Base-by-base conservation (phyloP, 1,140 invertebrate genomes). In the Andrena cerasifolii region DNA sequence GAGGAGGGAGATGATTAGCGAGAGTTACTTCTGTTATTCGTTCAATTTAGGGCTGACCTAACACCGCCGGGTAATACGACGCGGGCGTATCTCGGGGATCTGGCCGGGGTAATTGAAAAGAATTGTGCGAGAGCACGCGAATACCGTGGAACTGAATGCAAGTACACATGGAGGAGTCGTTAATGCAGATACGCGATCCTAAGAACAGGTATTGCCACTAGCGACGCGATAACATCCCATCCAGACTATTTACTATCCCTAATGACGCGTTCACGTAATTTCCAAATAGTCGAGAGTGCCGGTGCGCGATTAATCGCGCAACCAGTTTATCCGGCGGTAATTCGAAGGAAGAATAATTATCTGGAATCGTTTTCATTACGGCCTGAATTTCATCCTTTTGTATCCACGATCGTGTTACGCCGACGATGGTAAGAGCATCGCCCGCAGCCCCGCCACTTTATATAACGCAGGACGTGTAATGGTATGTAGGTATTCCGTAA, bases 401-500 rank as follows among this genome's bases (percentile, higher is more conserved):
- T 40, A 10, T 3, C 1, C 16, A 18, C 43, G 31, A 72, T 21
- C 51, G 62, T 18, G 49, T 43, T 66, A 45, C 26, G 40, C 6
- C 4, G 4, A 24, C 33, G 2, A 51, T 6, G 2, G 26, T 24
- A 72, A 87, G 83, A 73, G 63, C 75, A 83, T 79, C 83, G 68
- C 63, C 63, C 80, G 67, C 74, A 72, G 61, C 16, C 47, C 12
- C 26, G 87, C 74, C 84, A 86, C 85, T 56, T 67, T 56, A 75
- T 67, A 58, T 87, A 86, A 85, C 76, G 76, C 85, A 68, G 85
- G 63, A 87, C 87, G 78, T 87, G 82, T 89, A 89, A 89, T 90
- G 85, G 87, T 90, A 89, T 88, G 88, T 90, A 88, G 84, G 78
- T 87, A 90, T 86, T 88, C 83, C 82, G 87, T 89, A 89, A 89